Base-by-base conservation (phyloP, 2,888 invertebrate genomes). In the Sisyra terminalis region DNA sequence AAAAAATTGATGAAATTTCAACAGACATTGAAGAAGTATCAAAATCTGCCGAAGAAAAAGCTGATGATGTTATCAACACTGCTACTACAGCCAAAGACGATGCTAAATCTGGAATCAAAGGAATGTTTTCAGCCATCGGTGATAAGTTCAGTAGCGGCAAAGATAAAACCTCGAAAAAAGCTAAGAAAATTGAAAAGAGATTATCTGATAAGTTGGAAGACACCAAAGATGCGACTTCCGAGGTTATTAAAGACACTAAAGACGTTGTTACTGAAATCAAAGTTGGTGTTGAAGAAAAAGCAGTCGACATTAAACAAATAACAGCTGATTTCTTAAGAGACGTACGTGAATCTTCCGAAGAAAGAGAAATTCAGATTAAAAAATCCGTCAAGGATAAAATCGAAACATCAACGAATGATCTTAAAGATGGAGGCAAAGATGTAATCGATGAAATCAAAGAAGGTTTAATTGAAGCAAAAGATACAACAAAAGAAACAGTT, bases 111-210 rank as follows among this genome's bases (percentile, higher is more conserved):
- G 39, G 38, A 35, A 39, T 39, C 4, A 5, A 29, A 45, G 6
- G 45, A 46, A 14, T 2, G 49, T 32, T 36, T 9, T 36, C 16
- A 4, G 13, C 36, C 3, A 16, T 36, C 9, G 15, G 15, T 14
- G 15, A 31, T 32, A 14, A 15, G 3, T 14, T 31, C n/a, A 29
- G 24, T 6, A 18, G 40, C 29, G 29, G 51, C 32, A 41, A 53
- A 44, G 40, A 48, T 5, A 42, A 49, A 2, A 51, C 53, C 16
- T 46, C 49, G 11, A 48, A 47, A 16, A 51, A 53, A 29, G 49
- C 40, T 7, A 44, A 36, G 14, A 49, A 47, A 51, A 29, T 49
- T 5, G 49, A 49, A 16, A 54, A 54, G 11, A 49, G 45, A 4
- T 35, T 47, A 1, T 50, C 50, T 1, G 54, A 53, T 3, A 48